Evolutionary conservation across 2,888 invertebrate genomes (phyloP).

Genomic region (Melipona beecheii): DNA sequence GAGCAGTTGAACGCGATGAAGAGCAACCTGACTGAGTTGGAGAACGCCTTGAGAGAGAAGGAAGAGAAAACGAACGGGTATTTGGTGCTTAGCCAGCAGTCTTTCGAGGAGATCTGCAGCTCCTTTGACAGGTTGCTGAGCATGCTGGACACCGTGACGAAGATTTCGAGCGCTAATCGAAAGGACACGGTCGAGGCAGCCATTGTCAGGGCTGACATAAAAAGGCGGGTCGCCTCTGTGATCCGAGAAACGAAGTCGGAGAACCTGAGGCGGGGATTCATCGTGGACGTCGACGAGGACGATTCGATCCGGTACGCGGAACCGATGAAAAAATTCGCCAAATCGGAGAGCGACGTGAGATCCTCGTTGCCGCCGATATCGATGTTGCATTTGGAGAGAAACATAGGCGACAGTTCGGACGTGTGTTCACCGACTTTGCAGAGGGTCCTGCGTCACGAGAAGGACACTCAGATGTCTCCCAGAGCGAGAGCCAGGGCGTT

Average conservation of each 20-base stretch:
- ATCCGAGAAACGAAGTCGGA: conserved; percentile 82
- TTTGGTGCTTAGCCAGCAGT: conserved; percentile 77
- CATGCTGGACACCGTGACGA: conserved; percentile 72
- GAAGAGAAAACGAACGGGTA: conserved; percentile 76
- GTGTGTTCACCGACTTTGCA: conserved; percentile 56
- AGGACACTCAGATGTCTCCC: conserved; percentile 55
- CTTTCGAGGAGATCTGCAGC: conserved; percentile 77
- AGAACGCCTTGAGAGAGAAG: conserved; percentile 72
- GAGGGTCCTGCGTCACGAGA: conserved; percentile 18
- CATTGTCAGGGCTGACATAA: conserved; percentile 67
- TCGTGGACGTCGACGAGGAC: conserved; percentile 29
- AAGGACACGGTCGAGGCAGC: conserved; percentile 29
- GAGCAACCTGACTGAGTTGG: conserved; percentile 71
- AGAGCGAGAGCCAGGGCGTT: conserved; percentile 77
- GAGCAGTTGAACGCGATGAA: conserved; percentile 72
- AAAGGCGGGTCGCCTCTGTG: conserved; percentile 70
- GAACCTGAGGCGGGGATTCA: conserved; percentile 70
- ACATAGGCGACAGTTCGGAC: conserved; percentile 75
- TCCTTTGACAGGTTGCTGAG: conserved; percentile 77
- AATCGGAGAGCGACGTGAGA: conserved; percentile 77
- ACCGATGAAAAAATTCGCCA: conserved; percentile 70
- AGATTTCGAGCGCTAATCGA: conserved; percentile 35
- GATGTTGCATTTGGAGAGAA: conserved; percentile 72
- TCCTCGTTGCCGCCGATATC: conserved; percentile 56
- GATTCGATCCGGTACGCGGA: conserved; percentile 39